Percentiles rank a stretch among this genome's conserved stretches.
These are phyloP conservation scores for Lithophane ornitopus DNA, from an alignment of 2,888 invertebrate genomes.

Conservation along the genomic window DNA sequence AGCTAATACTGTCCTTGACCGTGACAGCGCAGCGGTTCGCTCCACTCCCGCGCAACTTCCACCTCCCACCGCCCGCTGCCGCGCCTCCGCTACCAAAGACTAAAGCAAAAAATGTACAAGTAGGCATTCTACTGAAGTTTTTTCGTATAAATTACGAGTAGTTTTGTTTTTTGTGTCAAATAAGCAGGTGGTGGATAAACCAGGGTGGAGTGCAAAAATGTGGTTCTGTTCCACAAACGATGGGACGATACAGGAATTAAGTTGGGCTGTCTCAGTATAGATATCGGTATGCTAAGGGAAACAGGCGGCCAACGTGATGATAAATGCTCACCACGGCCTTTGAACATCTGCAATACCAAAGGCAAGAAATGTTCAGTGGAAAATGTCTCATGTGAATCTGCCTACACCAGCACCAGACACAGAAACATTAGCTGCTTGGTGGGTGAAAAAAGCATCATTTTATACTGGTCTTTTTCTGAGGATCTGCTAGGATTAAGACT, in stretches of 20 bases:
- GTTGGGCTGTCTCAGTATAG: too few relatives aligned
- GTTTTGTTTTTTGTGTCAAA: background rate
- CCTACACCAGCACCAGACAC: background rate
- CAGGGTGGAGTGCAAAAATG: background rate
- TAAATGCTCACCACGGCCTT: background rate
- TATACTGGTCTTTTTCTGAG: background rate
- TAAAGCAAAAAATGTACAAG: slow-evolving; percentile 30
- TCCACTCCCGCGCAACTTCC: slow-evolving; percentile 77
- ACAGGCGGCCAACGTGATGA: background rate
- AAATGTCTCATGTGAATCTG: background rate
- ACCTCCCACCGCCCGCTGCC: slow-evolving; percentile 62
- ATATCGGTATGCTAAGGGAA: background rate
- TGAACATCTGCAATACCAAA: background rate
- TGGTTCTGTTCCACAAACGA: too few relatives aligned
- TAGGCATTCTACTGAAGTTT: slow-evolving; percentile 27
- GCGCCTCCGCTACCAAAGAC: slow-evolving; percentile 63
- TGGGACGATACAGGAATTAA: background rate
- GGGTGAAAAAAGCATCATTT: background rate
- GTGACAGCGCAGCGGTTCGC: slow-evolving; percentile 83
- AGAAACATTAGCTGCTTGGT: too few relatives aligned
- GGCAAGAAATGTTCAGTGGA: too few relatives aligned
- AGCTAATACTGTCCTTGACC: slow-evolving; percentile 86
- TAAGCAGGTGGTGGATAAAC: background rate
- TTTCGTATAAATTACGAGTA: background rate
- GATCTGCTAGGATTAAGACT: background rate